phyloP scores from a whole-genome alignment of 1,140 invertebrate genomes.

The Drosophila albomicans region DNA sequence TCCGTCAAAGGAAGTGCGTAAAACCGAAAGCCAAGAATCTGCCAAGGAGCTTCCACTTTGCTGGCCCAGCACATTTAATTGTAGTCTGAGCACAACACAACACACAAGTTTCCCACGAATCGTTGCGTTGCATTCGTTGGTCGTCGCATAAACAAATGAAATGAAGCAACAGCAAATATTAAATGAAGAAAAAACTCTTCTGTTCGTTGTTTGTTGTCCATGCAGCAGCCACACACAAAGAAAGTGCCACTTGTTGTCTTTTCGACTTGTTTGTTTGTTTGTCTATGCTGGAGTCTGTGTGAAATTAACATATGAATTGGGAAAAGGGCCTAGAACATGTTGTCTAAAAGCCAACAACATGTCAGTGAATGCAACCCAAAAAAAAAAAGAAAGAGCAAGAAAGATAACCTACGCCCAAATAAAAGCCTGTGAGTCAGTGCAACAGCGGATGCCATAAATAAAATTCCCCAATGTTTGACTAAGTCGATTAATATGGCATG shows the following conservation, averaged over 20 bases:
- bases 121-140: constrained; percentile 7
- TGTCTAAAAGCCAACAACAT: not conserved
- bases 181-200: constrained; percentile 17
- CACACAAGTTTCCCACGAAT: constrained; percentile 59
- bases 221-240: constrained; percentile 35
- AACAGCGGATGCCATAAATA: constrained; percentile 60
- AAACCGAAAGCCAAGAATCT: constrained; percentile 28
- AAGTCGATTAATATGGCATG: constrained; percentile 15
- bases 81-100: constrained; percentile 26
- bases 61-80: constrained; percentile 63
- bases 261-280: constrained; percentile 16
- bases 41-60: constrained; percentile 40
- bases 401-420: constrained; percentile 34
- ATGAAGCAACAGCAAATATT: constrained; percentile 48
- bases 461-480: constrained; percentile 19
- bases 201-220: constrained; percentile 3
- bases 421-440: constrained; percentile 48
- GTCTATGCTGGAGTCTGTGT: constrained; percentile 9
- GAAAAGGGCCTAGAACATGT: constrained; percentile 9
- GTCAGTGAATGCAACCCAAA: not conserved
- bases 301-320: constrained; percentile 47
- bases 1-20: constrained; percentile 75
- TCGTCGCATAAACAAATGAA: constrained; percentile 29
- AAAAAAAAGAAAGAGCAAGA: not conserved
- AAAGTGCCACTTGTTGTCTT: constrained; percentile 41